Evolutionary conservation across 2,113 vertebrate genomes (phyloP), one percentile per base, ranked within the genome.

Genomic region (Antechinus stuartii): DNA sequence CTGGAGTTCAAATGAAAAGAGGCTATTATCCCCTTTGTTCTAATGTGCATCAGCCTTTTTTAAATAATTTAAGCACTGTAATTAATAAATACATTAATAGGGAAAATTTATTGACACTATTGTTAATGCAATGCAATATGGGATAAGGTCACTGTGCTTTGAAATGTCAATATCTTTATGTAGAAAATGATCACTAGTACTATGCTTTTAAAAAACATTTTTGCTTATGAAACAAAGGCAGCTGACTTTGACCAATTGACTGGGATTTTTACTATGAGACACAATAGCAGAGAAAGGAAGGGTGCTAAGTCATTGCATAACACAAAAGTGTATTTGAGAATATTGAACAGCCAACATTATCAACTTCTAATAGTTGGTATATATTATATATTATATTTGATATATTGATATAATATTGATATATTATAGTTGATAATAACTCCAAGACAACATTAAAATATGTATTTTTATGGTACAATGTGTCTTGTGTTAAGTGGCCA

Each of bases 401-500:
- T 42, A 42, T 42, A 42, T 42, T 42, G 42, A 42, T 42, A 42
- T 42, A 42, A 42, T 42, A 42, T 42, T 42, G 42, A 42, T 42
- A 42, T 42, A 42, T 42, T 90, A 35, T 9, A 90, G 23, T 50
- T 68, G 93, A 90, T 49, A 52, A 56, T 30, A 26, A 14, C 24
- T 96, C 90, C 91, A 42, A 57, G 68, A 54, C 91, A 93, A 90
- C 19, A 54, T 23, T 91, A 27, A 90, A 94, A 46, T 54, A 35
- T 91, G 50, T 49, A 94, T 89, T 27, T 47, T 61, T 23, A 61
- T 22, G 53, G 35, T 84, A 54, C 2, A 22, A 46, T 47, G 35
- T 42, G 16, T 19, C 68, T 76, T 76, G 27, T 16, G 42, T 2
- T 90, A 90, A 92, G 89, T 95, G 90, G 91, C 53, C 56, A 94